Conservation (phyloP, 2,888 invertebrate species). For the Blera fallax region DNA sequence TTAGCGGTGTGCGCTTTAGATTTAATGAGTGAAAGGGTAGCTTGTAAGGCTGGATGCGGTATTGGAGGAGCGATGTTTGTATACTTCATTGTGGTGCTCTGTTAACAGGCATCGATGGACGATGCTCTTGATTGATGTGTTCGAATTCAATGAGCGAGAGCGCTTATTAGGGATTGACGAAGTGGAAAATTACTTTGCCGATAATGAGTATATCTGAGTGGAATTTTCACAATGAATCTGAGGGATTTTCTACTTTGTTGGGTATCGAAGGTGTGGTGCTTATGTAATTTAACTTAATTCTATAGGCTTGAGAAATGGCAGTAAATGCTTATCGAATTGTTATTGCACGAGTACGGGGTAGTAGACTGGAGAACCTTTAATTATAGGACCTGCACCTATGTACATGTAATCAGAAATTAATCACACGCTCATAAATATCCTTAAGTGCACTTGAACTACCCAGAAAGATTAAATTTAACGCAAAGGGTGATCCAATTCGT, state of each 20-base stretch:
- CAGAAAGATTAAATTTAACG: too few relatives aligned
- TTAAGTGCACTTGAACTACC: too few relatives aligned
- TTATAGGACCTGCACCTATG: too few relatives aligned
- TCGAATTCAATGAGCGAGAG: conserved; percentile 48
- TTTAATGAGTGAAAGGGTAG: conserved; percentile 51
- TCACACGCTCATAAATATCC: too few relatives aligned
- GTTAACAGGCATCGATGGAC: background rate
- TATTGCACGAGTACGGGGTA: too few relatives aligned
- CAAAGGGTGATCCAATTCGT: too few relatives aligned
- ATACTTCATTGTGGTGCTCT: background rate
- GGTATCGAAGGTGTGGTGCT: background rate
- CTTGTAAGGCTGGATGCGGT: background rate
- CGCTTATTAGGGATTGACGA: conserved; percentile 26
- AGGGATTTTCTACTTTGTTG: background rate
- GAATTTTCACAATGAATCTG: conserved; percentile 1
- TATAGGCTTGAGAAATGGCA: too few relatives aligned
- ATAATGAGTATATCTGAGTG: conserved; percentile 56
- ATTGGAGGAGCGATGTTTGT: background rate
- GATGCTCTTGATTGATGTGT: conserved; percentile 43
- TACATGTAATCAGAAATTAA: too few relatives aligned
- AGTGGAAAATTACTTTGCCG: conserved; percentile 48
- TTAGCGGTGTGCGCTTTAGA: conserved; percentile 46
- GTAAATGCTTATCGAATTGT: too few relatives aligned
- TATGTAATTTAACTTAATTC: too few relatives aligned
- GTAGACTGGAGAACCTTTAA: too few relatives aligned